Evolutionary conservation across 2,113 vertebrate species (phyloP), one percentile per base, ranked within the genome.

Genomic region (Rhynchopsitta pachyrhyncha): DNA sequence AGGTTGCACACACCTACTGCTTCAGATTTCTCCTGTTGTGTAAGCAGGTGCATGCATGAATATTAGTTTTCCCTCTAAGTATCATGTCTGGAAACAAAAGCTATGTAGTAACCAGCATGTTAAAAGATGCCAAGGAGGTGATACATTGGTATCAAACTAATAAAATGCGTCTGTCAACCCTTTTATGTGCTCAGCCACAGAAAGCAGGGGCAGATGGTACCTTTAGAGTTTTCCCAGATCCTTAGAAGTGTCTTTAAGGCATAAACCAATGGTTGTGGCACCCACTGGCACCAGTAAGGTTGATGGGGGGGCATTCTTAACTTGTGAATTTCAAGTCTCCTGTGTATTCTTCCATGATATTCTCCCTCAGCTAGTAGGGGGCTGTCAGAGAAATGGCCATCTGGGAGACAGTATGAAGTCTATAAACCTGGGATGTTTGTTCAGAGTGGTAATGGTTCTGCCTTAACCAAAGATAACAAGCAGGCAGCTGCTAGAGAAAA

Each of bases 31-130:
- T 84, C 42, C 92, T 79, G 46, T 86, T 33, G 29, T 47, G 31
- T 47, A 71, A 70, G 91, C 92, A 94, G 77, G 80, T 91, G 76
- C 23, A 28, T 20, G 35, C 44, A 4, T 31, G 29, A 79, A 37
- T 66, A 39, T 66, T 80, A 27, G 28, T 27, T 89, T 86, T 96
- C 57, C 62, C 41, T 91, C 17, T 7, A 46, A 88, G 50, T 70
- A 69, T 79, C 60, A 9, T 80, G 67, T 31, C 82, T 90, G 29
- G 52, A 84, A 92, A 84, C 66, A 92, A 79, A 90, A 84, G 39
- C 84, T 59, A 24, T 59, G 6, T 57, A 52, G 41, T 68, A 81
- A 78, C 47, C 35, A 67, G 55, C 33, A 20, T 27, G 35, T 67
- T 83, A 37, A 68, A 82, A 95, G 89, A 76, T 76, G 33, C 73